phyloP scores from a whole-genome alignment of 2,113 vertebrate genomes.

The Amia ocellicauda region DNA sequence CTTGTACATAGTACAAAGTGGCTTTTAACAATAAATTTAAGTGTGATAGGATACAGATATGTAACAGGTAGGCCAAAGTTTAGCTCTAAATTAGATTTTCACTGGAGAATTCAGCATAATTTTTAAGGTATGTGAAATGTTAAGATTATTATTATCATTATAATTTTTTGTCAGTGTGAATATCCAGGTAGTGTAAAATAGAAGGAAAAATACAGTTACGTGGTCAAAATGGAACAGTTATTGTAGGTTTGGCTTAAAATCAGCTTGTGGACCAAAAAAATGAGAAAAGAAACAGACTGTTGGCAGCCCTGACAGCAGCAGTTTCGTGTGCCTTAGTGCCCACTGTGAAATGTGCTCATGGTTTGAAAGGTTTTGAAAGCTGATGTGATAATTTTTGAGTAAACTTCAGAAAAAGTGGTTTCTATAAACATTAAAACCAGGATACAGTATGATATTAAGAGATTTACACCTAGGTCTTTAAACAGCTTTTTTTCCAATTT shows the following conservation, averaged over 20 bases:
- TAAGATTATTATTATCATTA: too few species aligned
- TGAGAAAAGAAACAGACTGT: conserved; percentile 46
- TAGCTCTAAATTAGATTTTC: too few species aligned
- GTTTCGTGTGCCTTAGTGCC: conserved; percentile 28
- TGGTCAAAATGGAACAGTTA: conserved; percentile 21
- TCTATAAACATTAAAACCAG: conserved; percentile 53
- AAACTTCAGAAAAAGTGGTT: conserved; percentile 45
- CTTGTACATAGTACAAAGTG: too few species aligned
- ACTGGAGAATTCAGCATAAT: too few species aligned
- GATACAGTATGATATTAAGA: conserved; percentile 57
- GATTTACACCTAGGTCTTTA: conserved; percentile 61
- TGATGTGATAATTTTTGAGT: conserved; percentile 54
- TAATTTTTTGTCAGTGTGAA: too few species aligned
- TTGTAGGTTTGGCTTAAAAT: conserved; percentile 42
- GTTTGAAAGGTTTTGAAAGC: conserved; percentile 58
- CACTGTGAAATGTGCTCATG: conserved; percentile 55
- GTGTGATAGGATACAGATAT: too few species aligned
- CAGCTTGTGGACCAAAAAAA: background rate
- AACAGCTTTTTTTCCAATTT: conserved; percentile 52
- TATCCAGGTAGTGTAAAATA: background rate
- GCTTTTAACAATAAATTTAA: too few species aligned
- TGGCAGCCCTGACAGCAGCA: conserved; percentile 39
- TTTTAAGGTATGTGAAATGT: too few species aligned
- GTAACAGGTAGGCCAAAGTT: too few species aligned
- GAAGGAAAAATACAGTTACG: background rate